Evolutionary conservation across 2,888 invertebrate species (phyloP), one percentile per base, ranked within the genome.

Genomic region (Epirrita christyi): DNA sequence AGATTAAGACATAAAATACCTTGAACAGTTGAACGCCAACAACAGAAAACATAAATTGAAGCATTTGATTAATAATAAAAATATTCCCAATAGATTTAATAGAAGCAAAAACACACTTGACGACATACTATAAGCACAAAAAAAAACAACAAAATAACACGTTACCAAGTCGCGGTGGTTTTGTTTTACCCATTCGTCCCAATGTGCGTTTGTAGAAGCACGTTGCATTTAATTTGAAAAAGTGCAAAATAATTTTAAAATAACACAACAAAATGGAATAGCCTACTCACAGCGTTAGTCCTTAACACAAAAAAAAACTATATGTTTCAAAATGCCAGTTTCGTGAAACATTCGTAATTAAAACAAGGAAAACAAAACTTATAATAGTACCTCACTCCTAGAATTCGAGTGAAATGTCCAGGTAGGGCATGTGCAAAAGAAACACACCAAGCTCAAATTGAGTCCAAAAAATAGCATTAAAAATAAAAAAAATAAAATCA

Each of bases 1-100:
- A n/a, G n/a, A n/a, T n/a, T n/a, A 42, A 44, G 28, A 65, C 73
- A 77, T 75, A 70, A 83, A 86, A 92, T 95, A 97, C 97, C 96
- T 99, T 99, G 93, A 99, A 99, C 77, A 99, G 95, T 93, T 99
- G 99, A 84, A 99, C 98, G 92, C 99, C 99, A 91, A 99, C 98
- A 86, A 99, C 99, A 93, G 99, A 98, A 93, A 99, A 99, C 98
- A 99, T 99, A 94, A 99, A 99, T 94, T 99, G 97, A 87, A 99
- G 96, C 91, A 99, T 96, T 93, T 98, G 98, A 90, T 98, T 99
- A 93, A 99, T 99, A 93, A 99, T 94, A 95, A 99, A 98, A 91
- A 99, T 99, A 94, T 99, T 99, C 87, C 99, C 98, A 93, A 98
- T 98, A 76, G 98, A 98, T 94, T 97, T 98, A 82, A 98, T 96